phyloP scores from a whole-genome alignment of 1,140 invertebrate species.

The Drosophila kohkoa region DNA sequence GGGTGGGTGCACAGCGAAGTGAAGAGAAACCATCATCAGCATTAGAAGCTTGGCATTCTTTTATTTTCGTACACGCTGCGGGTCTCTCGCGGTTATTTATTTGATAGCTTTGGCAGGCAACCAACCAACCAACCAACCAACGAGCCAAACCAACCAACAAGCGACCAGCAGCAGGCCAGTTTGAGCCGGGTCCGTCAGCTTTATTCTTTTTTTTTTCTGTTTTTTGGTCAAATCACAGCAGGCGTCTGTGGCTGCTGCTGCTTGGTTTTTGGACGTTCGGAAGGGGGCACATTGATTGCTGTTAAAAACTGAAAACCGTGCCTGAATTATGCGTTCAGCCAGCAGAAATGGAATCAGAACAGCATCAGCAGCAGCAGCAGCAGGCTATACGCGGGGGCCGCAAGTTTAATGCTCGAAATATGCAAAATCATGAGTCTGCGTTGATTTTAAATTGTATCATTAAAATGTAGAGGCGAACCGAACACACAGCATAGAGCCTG shows the following conservation, averaged over 20 bases:
- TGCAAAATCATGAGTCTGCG: conserved; percentile 83
- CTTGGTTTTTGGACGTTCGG: not conserved
- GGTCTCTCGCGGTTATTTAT: conserved; percentile 78
- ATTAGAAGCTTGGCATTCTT: conserved; percentile 68
- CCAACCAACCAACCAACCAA: conserved; percentile 13
- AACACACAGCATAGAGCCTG: conserved; percentile 1
- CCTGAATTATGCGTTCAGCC: conserved; percentile 72
- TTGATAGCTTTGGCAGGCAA: conserved; percentile 76
- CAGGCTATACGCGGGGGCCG: conserved; percentile 24
- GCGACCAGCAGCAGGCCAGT: conserved; percentile 3
- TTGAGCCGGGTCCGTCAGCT: conserved; percentile 56
- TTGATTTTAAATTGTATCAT: conserved; percentile 84
- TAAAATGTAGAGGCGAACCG: conserved; percentile 66
- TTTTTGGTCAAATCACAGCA: conserved; percentile 79
- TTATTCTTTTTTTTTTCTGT: conserved; percentile 36
- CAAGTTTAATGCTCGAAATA: conserved; percentile 77
- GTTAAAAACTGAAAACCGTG: conserved; percentile 59
- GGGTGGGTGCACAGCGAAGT: conserved; percentile 45
- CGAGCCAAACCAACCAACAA: not conserved
- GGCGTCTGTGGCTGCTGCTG: conserved; percentile 54
- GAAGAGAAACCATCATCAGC: conserved; percentile 43
- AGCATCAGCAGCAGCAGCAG: conserved; percentile 14
- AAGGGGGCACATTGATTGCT: conserved; percentile 69
- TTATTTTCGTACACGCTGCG: conserved; percentile 61
- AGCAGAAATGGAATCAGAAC: conserved; percentile 44